Evolutionary conservation across 2,888 invertebrate genomes (phyloP).

Genomic region (Ennomos erosarius): DNA sequence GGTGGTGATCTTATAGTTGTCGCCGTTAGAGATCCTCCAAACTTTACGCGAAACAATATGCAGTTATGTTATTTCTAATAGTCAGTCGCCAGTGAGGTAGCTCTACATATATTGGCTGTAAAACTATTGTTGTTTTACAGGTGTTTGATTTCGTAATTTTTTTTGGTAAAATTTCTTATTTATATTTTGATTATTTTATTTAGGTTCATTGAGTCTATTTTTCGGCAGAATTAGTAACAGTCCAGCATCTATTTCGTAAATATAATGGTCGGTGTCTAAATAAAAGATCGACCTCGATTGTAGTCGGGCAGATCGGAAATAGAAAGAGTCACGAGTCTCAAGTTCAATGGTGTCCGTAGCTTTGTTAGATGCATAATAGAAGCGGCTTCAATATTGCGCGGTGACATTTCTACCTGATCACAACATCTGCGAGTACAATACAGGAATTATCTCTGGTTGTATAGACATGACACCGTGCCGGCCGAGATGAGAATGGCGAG

Average conservation of each 20-base stretch:
- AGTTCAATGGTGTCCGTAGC: conserved; percentile 42
- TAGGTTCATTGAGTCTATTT: conserved; percentile 20
- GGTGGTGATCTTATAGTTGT: conserved; percentile 11
- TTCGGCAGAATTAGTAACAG: conserved; percentile 45
- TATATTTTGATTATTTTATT: not conserved
- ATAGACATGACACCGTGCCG: conserved; percentile 6
- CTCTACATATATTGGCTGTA: too few species aligned
- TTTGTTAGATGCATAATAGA: conserved; percentile 41
- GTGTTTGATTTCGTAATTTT: too few species aligned
- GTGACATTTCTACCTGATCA: conserved; percentile 40
- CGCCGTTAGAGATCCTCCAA: conserved; percentile 4
- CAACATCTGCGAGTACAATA: conserved; percentile 21
- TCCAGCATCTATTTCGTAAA: conserved; percentile 32
- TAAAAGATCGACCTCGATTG: conserved; percentile 35
- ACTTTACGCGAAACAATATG: conserved; percentile 7
- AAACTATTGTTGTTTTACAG: too few species aligned
- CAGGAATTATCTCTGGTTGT: conserved; percentile 7
- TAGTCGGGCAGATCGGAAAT: conserved; percentile 40
- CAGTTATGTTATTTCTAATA: not conserved
- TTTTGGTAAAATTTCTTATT: too few species aligned
- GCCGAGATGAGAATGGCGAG: conserved; percentile 7
- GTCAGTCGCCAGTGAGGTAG: too few species aligned
- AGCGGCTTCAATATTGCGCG: conserved; percentile 40
- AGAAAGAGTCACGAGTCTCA: conserved; percentile 51
- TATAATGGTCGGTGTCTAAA: conserved; percentile 36